phyloP scores from a whole-genome alignment of 1,140 invertebrate species.

The Dufourea novaeangliae region DNA sequence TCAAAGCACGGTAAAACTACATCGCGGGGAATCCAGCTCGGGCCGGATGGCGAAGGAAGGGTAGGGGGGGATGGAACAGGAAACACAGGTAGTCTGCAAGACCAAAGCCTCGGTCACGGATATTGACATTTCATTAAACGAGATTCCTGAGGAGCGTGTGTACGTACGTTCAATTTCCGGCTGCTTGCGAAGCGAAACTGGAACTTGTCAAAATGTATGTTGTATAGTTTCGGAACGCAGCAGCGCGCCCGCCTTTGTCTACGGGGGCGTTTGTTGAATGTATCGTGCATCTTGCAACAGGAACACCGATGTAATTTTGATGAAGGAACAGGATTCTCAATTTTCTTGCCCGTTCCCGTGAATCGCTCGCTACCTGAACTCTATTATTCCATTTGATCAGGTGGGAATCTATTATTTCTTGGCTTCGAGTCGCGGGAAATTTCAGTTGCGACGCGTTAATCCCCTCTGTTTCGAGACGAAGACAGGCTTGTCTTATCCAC shows the following conservation, averaged over 20 bases:
- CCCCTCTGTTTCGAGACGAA: background rate
- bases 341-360: conserved; percentile 21
- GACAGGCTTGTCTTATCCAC: no score
- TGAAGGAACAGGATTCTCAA: conserved; percentile 13
- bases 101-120: conserved; percentile 60
- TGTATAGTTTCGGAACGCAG: conserved; percentile 39
- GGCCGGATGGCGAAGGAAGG: background rate
- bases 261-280: conserved; percentile 33
- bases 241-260: conserved; percentile 35
- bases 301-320: conserved; percentile 37
- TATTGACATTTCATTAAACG: conserved; percentile 67
- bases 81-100: conserved; percentile 53
- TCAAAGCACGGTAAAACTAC: conserved; percentile 60
- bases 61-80: conserved; percentile 1
- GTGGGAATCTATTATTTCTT: background rate
- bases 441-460: background rate
- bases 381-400: conserved; percentile 18
- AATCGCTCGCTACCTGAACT: background rate
- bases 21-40: conserved; percentile 36
- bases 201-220: conserved; percentile 60
- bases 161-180: conserved; percentile 58
- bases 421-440: background rate
- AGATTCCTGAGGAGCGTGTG: conserved; percentile 60
- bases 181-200: conserved; percentile 51
- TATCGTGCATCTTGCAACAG: conserved; percentile 45